phyloP scores from a whole-genome alignment of 2,113 vertebrate genomes.

The Seriola quinqueradiata region DNA sequence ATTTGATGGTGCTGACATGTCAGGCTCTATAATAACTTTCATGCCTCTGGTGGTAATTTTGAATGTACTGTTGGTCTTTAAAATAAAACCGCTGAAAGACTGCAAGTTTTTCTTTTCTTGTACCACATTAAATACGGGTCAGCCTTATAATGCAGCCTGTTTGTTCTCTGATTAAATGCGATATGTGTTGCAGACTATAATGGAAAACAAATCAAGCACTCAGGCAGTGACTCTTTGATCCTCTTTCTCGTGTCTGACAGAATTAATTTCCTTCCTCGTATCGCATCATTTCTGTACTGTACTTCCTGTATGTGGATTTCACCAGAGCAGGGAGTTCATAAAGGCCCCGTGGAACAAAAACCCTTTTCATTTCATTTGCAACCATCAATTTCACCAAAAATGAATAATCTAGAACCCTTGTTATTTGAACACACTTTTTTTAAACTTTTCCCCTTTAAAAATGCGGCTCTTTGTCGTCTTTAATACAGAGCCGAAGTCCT shows the following conservation, averaged over 20 bases:
- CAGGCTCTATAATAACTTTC: not conserved
- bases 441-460: no score
- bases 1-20: not conserved
- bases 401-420: no score
- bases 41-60: not conserved
- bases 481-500: no score
- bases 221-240: conserved; percentile 2
- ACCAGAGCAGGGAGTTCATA: conserved; percentile 3
- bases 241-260: conserved; percentile 19
- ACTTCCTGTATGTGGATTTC: conserved; percentile 14
- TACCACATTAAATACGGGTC: conserved; percentile 15
- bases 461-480: no score
- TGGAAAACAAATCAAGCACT: conserved; percentile 27
- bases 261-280: conserved; percentile 40
- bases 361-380: not conserved
- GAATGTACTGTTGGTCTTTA: not conserved
- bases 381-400: not conserved
- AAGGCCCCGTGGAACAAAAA: not conserved
- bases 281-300: conserved; percentile 28
- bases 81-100: not conserved
- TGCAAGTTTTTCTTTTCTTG: conserved; percentile 6
- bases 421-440: no score
- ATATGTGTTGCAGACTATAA: conserved; percentile 3
- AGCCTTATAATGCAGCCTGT: not conserved
- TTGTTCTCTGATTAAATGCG: not conserved